Conservation (phyloP, 2,888 invertebrate genomes). For the Poecilus cupreus region DNA sequence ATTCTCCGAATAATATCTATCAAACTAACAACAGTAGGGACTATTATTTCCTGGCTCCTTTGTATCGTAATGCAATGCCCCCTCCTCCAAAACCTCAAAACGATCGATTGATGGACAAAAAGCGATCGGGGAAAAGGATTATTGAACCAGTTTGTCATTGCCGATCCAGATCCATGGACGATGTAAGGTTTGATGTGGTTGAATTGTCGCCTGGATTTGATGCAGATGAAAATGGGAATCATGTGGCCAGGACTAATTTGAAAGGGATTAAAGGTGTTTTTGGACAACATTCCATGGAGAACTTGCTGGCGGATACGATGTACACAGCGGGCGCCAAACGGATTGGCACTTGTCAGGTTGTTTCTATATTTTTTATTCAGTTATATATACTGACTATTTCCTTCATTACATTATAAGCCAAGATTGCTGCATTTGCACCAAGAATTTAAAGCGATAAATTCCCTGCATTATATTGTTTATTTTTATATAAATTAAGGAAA, state of each 20-base stretch:
- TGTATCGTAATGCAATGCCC: conserved; percentile 81
- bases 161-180: conserved; percentile 83
- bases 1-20: conserved; percentile 56
- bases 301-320: conserved; percentile 76
- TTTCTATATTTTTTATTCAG: neutral
- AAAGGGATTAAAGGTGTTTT: conserved; percentile 68
- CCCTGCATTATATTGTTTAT: too few relatives aligned
- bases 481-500: too few relatives aligned
- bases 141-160: conserved; percentile 75
- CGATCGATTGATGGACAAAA: conserved; percentile 68
- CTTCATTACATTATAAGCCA: too few relatives aligned
- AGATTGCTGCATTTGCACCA: too few relatives aligned
- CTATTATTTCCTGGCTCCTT: conserved; percentile 81
- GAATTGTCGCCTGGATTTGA: conserved; percentile 74
- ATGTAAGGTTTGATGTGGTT: conserved; percentile 80
- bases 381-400: too few relatives aligned
- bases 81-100: conserved; percentile 73
- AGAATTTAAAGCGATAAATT: too few relatives aligned
- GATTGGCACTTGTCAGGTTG: conserved; percentile 76
- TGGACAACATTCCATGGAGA: conserved; percentile 77
- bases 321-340: conserved; percentile 75
- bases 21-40: conserved; percentile 71
- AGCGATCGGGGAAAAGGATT: conserved; percentile 64
- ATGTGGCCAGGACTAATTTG: conserved; percentile 75
- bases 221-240: conserved; percentile 79